phyloP scores from a whole-genome alignment of 2,797 vertebrate genomes.

The Enteromius trimaculatus region DNA sequence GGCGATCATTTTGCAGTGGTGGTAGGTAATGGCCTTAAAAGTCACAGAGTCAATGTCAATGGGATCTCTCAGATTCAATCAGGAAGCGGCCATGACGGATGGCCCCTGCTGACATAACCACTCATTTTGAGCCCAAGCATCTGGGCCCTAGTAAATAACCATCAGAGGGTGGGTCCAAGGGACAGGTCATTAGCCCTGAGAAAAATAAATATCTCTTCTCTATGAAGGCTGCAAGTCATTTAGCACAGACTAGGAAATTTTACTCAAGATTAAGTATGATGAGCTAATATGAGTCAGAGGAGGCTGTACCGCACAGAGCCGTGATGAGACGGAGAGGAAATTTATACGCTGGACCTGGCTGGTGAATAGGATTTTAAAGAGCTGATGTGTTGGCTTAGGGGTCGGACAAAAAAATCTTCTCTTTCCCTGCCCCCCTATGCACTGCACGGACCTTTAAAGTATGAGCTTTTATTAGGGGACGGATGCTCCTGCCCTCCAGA shows the following conservation, averaged over 20 bases:
- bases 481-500: background rate
- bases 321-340: conserved; percentile 88
- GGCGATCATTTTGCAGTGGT: conserved; percentile 84
- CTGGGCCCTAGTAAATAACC: conserved; percentile 99
- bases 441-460: conserved; percentile 3
- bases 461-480: background rate
- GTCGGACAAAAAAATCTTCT: conserved; percentile 36
- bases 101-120: conserved; percentile 98
- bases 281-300: conserved; percentile 97
- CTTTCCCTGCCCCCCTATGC: conserved; percentile 21
- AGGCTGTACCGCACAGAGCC: conserved; percentile 82
- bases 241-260: conserved; percentile 99
- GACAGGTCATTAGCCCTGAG: conserved; percentile 99
- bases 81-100: conserved; percentile 91
- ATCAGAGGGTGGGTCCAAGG: conserved; percentile 98
- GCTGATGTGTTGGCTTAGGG: conserved; percentile 70
- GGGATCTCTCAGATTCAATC: conserved; percentile 98
- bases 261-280: conserved; percentile 99
- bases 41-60: conserved; percentile 99
- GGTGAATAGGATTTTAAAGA: conserved; percentile 88
- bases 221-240: conserved; percentile 98
- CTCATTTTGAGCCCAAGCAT: conserved; percentile 99
- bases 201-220: conserved; percentile 99
- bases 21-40: conserved; percentile 99
- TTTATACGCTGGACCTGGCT: conserved; percentile 88